Evolutionary conservation across 2,113 vertebrate genomes (phyloP).

Genomic region (Salvelinus namaycush): DNA sequence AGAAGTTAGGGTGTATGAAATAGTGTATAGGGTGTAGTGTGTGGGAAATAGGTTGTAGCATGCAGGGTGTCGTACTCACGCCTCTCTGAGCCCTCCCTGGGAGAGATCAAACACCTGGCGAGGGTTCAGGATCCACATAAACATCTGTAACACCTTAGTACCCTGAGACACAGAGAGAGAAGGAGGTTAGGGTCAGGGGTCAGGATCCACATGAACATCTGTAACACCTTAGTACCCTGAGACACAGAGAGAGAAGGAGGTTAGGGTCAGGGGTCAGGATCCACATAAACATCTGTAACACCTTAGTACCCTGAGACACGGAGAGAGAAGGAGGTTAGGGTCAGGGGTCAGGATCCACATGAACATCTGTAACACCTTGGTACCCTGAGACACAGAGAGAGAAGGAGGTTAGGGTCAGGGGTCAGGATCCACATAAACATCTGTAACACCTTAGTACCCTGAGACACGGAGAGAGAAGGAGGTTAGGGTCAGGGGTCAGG

Average conservation of each 20-base stretch:
- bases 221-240: too few species aligned
- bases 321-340: neutral
- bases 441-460: constrained; percentile 96
- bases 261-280: too few species aligned
- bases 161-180: constrained; percentile 72
- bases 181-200: neutral
- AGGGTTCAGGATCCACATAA: constrained; percentile 98
- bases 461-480: neutral
- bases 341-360: neutral
- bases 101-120: constrained; percentile 97
- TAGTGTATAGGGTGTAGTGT: constrained; percentile 20
- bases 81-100: constrained; percentile 92
- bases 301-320: constrained; percentile 86
- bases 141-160: constrained; percentile 94
- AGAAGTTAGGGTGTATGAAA: neutral
- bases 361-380: constrained; percentile 96
- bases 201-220: too few species aligned
- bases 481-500: neutral
- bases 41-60: neutral
- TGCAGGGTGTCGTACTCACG: constrained; percentile 78
- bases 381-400: constrained; percentile 74
- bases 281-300: constrained; percentile 97
- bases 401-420: neutral
- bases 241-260: too few species aligned
- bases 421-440: too few species aligned